Percentiles rank a stretch among this genome's conserved stretches.
phyloP scores from a whole-genome alignment of 2,797 vertebrate species.

The Nothura maculosa region DNA sequence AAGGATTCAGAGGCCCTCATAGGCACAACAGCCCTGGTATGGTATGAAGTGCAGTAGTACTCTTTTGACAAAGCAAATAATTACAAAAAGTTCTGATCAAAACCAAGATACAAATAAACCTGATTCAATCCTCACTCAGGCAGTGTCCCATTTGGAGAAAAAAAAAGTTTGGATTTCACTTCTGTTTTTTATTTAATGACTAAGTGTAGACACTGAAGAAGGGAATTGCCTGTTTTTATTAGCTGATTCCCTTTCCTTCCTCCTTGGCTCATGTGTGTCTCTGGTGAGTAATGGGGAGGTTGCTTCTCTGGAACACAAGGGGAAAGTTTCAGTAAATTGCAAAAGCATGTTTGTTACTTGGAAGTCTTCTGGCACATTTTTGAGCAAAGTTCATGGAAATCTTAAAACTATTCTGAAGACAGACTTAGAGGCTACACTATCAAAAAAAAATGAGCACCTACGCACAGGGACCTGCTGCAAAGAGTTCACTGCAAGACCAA shows the following conservation, averaged over 20 bases:
- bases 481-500: conserved; percentile 41
- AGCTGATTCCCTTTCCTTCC: conserved; percentile 78
- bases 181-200: conserved; percentile 82
- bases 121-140: conserved; percentile 57
- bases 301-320: conserved; percentile 81
- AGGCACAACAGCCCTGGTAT: not conserved
- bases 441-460: conserved; percentile 61
- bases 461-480: conserved; percentile 19
- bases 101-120: conserved; percentile 42
- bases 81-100: conserved; percentile 54
- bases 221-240: conserved; percentile 82
- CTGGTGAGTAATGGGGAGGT: conserved; percentile 85
- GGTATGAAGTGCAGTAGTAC: not conserved
- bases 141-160: conserved; percentile 71
- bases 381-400: conserved; percentile 78
- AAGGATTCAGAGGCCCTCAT: conserved; percentile 28
- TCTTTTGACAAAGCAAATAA: conserved; percentile 9
- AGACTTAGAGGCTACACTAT: conserved; percentile 46
- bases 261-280: conserved; percentile 78
- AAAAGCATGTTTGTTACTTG: conserved; percentile 84
- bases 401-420: conserved; percentile 35
- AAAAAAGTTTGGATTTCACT: conserved; percentile 76
- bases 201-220: conserved; percentile 76
- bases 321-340: conserved; percentile 84
- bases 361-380: conserved; percentile 82